Evolutionary conservation across 2,797 vertebrate species (phyloP).

Genomic region (Bovichtus diacanthus): DNA sequence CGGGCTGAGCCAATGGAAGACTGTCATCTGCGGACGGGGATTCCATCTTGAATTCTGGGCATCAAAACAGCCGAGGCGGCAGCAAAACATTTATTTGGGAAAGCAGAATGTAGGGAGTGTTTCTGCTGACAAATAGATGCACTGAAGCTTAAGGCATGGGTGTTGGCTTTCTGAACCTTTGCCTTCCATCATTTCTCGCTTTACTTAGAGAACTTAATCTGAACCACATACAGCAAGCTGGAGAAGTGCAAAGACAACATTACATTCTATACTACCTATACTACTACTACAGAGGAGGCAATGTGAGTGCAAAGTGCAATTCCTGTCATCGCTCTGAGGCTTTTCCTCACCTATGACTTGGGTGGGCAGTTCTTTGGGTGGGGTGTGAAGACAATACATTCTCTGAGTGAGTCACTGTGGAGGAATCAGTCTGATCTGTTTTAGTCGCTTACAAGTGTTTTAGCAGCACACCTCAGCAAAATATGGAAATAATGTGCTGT

Average conservation of each 20-base stretch:
- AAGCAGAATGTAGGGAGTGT: slow-evolving; percentile 51
- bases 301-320: slow-evolving; percentile 27
- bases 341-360: slow-evolving; percentile 15
- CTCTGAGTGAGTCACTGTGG: slow-evolving; percentile 49
- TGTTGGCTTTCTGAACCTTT: slow-evolving; percentile 39
- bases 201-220: slow-evolving; percentile 4
- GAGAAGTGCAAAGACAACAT: not conserved
- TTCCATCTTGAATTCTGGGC: slow-evolving; percentile 1
- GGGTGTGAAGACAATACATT: slow-evolving; percentile 42
- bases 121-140: slow-evolving; percentile 25
- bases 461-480: slow-evolving; percentile 35
- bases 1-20: not conserved
- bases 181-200: not conserved
- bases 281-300: not conserved
- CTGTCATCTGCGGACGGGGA: not conserved
- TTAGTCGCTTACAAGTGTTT: not conserved
- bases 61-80: not conserved
- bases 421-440: slow-evolving; percentile 33
- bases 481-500: slow-evolving; percentile 7
- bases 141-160: slow-evolving; percentile 7
- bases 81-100: not conserved
- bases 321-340: not conserved
- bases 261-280: not conserved
- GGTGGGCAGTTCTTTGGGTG: slow-evolving; percentile 41
- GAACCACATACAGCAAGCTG: not conserved